A percentile compares a stretch with the other conserved stretches of the same genome.
These are phyloP conservation scores for Chaetops frenatus DNA, from an alignment of 2,113 vertebrate genomes.

Conservation along the genomic window DNA sequence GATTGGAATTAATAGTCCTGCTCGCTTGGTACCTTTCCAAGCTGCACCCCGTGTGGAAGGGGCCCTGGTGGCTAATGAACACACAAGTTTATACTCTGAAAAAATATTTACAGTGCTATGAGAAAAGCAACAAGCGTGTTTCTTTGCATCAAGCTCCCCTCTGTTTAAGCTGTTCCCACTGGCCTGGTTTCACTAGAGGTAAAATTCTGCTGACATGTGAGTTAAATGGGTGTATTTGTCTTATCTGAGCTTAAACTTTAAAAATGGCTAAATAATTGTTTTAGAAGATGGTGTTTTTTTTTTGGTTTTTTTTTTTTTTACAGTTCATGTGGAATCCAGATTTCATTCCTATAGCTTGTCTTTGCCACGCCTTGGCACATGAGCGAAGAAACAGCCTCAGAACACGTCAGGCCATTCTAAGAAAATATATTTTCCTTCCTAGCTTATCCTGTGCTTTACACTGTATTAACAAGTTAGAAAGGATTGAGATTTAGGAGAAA, in stretches of 20 bases:
- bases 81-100: background rate
- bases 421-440: background rate
- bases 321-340: background rate
- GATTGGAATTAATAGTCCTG: slow-evolving; percentile 45
- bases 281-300: background rate
- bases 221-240: background rate
- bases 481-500: background rate
- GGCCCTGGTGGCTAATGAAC: background rate
- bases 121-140: background rate
- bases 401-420: background rate
- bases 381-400: background rate
- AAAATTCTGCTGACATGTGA: background rate
- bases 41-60: background rate
- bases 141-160: background rate
- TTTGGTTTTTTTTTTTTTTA: no score
- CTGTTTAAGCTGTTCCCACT: background rate
- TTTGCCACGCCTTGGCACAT: background rate
- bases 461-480: background rate
- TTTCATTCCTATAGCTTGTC: background rate
- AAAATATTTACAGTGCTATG: background rate
- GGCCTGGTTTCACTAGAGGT: background rate
- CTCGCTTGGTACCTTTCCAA: slow-evolving; percentile 6
- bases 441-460: background rate
- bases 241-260: background rate
- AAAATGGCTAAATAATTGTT: background rate